Conservation (phyloP, 2,113 vertebrate genomes). For the Clarias gariepinus region DNA sequence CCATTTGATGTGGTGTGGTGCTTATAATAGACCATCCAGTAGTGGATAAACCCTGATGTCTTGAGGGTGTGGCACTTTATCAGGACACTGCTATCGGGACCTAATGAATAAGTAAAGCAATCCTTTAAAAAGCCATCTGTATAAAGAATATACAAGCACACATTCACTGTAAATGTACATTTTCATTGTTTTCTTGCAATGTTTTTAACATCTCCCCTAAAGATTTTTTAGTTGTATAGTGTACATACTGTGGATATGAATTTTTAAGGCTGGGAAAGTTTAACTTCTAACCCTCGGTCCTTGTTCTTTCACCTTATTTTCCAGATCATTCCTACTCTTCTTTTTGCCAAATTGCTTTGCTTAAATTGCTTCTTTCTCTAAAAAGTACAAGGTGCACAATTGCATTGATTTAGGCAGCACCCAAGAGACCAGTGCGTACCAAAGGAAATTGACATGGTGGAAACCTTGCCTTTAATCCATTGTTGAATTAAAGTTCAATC, state of each 20-base stretch:
- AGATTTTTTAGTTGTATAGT: background rate
- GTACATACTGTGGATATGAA: background rate
- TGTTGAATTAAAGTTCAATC: background rate
- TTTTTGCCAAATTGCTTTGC: slow-evolving; percentile 30
- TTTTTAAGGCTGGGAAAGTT: background rate
- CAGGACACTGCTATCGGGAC: background rate
- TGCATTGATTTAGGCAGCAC: slow-evolving; percentile 49
- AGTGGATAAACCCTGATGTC: background rate
- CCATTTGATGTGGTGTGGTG: background rate
- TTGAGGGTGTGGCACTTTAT: background rate
- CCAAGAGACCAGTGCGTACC: slow-evolving; percentile 11
- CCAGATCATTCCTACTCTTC: background rate
- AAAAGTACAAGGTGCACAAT: slow-evolving; percentile 58
- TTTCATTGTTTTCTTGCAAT: background rate
- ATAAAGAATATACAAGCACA: background rate
- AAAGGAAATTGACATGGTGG: slow-evolving; percentile 23
- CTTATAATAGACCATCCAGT: slow-evolving; percentile 22
- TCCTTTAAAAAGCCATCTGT: background rate
- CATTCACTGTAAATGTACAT: background rate
- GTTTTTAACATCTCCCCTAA: background rate
- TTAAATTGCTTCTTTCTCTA: slow-evolving; percentile 48
- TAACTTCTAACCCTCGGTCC: background rate
- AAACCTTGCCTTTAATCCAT: background rate
- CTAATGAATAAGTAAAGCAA: background rate
- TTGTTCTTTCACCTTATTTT: background rate